Evolutionary conservation across 2,888 invertebrate species (phyloP), one percentile per base, ranked within the genome.

Genomic region (Cantharis rufa): DNA sequence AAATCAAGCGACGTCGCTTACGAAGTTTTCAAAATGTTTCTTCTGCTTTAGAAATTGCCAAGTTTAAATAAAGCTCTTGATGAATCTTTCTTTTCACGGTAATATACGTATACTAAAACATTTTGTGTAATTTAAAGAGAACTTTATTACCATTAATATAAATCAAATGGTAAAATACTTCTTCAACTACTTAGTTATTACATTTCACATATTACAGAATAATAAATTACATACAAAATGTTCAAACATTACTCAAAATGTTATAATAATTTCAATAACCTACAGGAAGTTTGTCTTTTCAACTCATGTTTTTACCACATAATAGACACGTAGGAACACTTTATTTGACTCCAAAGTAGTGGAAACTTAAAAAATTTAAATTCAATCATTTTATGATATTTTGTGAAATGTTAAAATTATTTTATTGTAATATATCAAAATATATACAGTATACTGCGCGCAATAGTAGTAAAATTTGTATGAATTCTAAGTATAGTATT

Each of bases 1-100:
- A 84, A 83, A 83, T 80, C 79, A 75, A 76, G 80, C 74, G 72
- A 73, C 73, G 70, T 73, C 70, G 63, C 73, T 76, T 76, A 68
- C 64, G 62, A 76, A 76, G 70, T 76, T 76, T 75, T 71, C 70
- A 70, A 76, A 76, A 76, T 73, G 73, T 76, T 76, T 76, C 70
- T 73, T 71, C 76, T 68, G 68, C 73, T 73, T 76, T 70, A 73
- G 69, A 76, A 76, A 73, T 76, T 73, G 62, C 73, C 28, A 73
- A 76, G 66, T 76, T 76, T 73, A 73, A 73, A 73, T 71, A 75
- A 71, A 64, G 68, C 61, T 72, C 48, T 68, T 73, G 69, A 77
- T 70, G 73, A 77, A 70, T 62, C 15, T 62, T 74, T 74, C 69
- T 32, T 69, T 69, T 69, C 32, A 66, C 64, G 64, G 18, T 66